phyloP scores from a whole-genome alignment of 2,797 vertebrate species.

The Balearica regulorum region DNA sequence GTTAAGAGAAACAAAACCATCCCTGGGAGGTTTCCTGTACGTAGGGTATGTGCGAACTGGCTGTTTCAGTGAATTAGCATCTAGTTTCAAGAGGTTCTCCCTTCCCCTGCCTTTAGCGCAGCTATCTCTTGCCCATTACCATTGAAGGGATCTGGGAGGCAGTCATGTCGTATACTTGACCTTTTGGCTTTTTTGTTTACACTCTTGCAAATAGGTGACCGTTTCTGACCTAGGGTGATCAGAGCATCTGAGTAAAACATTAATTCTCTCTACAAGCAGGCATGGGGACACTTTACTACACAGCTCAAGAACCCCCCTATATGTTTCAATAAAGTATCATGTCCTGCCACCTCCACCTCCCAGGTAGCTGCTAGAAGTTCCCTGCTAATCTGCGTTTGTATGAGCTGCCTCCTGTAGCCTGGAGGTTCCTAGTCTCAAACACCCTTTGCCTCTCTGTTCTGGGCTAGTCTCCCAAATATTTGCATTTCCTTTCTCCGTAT shows the following conservation, averaged over 20 bases:
- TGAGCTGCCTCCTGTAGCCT: background rate
- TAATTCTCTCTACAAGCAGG: background rate
- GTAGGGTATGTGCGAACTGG: background rate
- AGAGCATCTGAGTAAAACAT: background rate
- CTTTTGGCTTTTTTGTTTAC: background rate
- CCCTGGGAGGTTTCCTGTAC: background rate
- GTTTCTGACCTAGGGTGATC: background rate
- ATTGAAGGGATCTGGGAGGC: background rate
- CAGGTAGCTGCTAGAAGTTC: background rate
- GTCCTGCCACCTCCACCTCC: background rate
- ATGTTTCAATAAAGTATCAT: background rate
- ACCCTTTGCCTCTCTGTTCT: background rate
- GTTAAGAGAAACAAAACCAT: background rate
- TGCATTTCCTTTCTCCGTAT: background rate
- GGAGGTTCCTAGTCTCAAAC: background rate
- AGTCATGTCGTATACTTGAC: background rate
- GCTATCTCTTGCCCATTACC: background rate
- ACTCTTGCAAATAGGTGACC: background rate
- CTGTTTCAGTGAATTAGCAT: background rate
- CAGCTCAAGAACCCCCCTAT: background rate
- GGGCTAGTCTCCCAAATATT: conserved; percentile 17
- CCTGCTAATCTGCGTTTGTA: background rate
- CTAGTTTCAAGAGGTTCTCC: background rate
- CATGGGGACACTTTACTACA: rapidly evolving
- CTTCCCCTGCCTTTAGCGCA: rapidly evolving